Evolutionary conservation across 2,888 invertebrate species (phyloP), one percentile per base, ranked within the genome.

Genomic region (Sarcophaga carnaria): DNA sequence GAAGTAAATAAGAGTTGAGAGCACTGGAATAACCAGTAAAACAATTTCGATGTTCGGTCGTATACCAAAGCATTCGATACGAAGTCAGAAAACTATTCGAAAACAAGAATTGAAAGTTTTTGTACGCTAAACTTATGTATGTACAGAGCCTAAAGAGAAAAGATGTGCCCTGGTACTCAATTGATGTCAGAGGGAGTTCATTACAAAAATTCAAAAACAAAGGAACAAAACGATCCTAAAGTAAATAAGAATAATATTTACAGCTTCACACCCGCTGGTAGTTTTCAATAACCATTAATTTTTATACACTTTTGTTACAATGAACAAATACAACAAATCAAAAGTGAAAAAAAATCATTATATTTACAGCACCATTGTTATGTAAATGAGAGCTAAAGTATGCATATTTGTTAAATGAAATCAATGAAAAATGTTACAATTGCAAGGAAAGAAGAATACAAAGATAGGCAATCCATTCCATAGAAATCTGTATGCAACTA

Each of bases 341-440:
- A 70, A 69, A 64, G 25, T 67, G 22, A 27, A 27, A 14, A 47
- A 69, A 66, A 78, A 69, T 25, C 17, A 72, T 74, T 63, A 86
- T 63, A 86, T 80, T 80, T 77, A 69, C 64, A 74, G 83, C 60
- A 72, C 82, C 63, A 83, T 88, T 88, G 83, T 88, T 87, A 88
- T 88, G 88, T 80, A 88, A 88, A 88, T 88, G 62, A 64, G 37
- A 17, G 37, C 22, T 37, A 60, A 66, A 27, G 60, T 47, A 63
- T 49, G 5, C 64, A 11, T 67, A 49, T 60, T 49, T 76, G 60
- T 62, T 60, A 75, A 25, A 81, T 12, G 62, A 76, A 70, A 59
- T 69, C 12, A 69, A 75, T 69, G 76, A 37, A 82, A 83, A 59
- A 22, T 59, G 11, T 14, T 45, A 12, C 62, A 20, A 62, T 17